These are phyloP conservation scores for Lathamus discolor DNA, from an alignment of 2,113 vertebrate species.

Conservation along the genomic window DNA sequence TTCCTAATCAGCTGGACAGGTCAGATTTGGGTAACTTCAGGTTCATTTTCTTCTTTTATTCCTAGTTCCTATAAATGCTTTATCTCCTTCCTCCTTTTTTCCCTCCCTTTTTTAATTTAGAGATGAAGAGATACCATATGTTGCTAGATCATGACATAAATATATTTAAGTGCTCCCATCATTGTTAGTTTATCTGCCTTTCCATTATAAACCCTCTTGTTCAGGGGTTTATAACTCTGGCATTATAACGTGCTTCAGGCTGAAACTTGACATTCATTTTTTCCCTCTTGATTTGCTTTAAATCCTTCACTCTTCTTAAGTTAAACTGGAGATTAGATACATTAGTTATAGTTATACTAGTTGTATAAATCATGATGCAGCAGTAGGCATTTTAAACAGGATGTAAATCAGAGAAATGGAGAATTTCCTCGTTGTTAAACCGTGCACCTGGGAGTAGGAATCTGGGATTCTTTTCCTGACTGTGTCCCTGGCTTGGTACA, in stretches of 20 bases:
- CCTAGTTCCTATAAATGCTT: not conserved
- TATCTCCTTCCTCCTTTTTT: not conserved
- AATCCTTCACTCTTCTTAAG: conserved; percentile 51
- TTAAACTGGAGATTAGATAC: conserved; percentile 66
- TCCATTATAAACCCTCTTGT: conserved; percentile 49
- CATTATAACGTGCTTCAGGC: conserved; percentile 10
- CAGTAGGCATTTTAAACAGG: conserved; percentile 42
- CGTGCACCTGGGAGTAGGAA: not conserved
- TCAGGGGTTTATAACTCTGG: conserved; percentile 41
- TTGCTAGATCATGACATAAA: conserved; percentile 56
- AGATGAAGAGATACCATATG: conserved; percentile 46
- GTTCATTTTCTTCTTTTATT: not conserved
- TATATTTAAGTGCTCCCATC: conserved; percentile 58
- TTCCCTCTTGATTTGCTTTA: conserved; percentile 37
- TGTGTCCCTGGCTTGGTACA: not conserved
- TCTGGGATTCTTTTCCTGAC: not conserved
- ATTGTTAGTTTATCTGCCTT: conserved; percentile 63
- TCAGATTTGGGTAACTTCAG: not conserved
- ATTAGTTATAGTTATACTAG: conserved; percentile 67
- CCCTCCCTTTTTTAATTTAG: conserved; percentile 29
- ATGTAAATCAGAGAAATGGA: conserved; percentile 48
- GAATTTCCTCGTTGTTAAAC: conserved; percentile 32
- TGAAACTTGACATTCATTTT: conserved; percentile 36
- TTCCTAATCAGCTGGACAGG: not conserved
- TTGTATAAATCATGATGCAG: conserved; percentile 53